Evolutionary conservation across 2,888 invertebrate genomes (phyloP), one percentile per base, ranked within the genome.

Genomic region (Lasiommata megera): DNA sequence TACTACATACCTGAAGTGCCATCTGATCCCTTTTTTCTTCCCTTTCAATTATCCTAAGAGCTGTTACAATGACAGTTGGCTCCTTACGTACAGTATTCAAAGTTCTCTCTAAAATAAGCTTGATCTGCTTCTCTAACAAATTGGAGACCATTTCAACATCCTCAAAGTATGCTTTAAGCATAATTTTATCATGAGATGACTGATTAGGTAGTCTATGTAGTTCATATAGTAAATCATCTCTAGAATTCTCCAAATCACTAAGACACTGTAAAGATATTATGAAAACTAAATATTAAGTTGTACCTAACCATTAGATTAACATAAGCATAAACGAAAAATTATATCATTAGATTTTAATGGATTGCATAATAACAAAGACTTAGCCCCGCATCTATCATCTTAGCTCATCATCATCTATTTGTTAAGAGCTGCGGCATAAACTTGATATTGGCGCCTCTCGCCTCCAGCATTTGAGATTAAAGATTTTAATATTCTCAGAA

Each of bases 11-110:
- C 79, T 95, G 94, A 63, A 95, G 72, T 8, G 97, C 96, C 85
- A 96, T 95, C 69, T 94, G 93, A 91, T 99, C 99, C 31, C 97
- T 95, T 84, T 96, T 97, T 76, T 99, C 99, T 82, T 99, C 99
- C 54, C 99, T 92, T 82, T 99, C 99, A 70, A 99, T 97, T 55
- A 99, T 98, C 66, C 99, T 92, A 36, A 99, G 82, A 0, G 97
- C 98, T 6, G 99, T 99, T 0, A 99, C 99, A 67, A 99, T 97
- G 7, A 98, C 95, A 0, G 97, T 97, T 0, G 98, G 98, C 75
- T 98, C 97, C 79, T 98, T 97, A 17, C 98, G 92, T 0, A 99
- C 98, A 1, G 98, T 98, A 75, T 98, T 98, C 46, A 99, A 87
- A 0, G 98, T 97, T 59, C 99, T 92, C 60, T 96, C 96, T 53